These are phyloP conservation scores for Mamestra brassicae DNA, from an alignment of 2,888 invertebrate genomes.

Conservation along the genomic window DNA sequence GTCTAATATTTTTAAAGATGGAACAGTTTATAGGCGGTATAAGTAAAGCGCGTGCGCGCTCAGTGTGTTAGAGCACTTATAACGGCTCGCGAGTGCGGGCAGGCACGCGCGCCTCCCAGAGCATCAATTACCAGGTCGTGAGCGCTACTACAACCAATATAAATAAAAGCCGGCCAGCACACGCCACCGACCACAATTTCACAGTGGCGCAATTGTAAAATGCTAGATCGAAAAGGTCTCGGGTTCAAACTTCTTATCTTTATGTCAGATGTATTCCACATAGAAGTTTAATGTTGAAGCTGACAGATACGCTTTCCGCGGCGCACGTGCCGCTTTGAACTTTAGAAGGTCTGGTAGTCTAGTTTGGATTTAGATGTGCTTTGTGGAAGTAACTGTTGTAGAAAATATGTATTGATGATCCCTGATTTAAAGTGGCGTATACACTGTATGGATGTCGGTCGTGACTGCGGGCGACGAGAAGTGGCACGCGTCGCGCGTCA, in stretches of 20 bases:
- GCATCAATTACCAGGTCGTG: conserved; percentile 90
- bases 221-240: conserved; percentile 88
- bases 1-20: conserved; percentile 52
- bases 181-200: conserved; percentile 83
- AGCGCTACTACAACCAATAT: conserved; percentile 89
- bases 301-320: conserved; percentile 73
- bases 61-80: conserved; percentile 77
- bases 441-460: conserved; percentile 79
- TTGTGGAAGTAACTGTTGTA: conserved; percentile 31
- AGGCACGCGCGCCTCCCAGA: conserved; percentile 81
- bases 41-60: conserved; percentile 74
- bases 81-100: conserved; percentile 73
- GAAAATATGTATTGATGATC: conserved; percentile 73
- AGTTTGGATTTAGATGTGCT: conserved; percentile 45
- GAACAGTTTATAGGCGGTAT: conserved; percentile 63
- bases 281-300: conserved; percentile 74
- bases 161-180: conserved; percentile 86
- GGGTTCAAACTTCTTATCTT: conserved; percentile 86
- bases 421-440: conserved; percentile 69
- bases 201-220: conserved; percentile 89
- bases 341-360: conserved; percentile 69
- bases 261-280: conserved; percentile 83
- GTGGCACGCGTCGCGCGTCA: conserved; percentile 82
- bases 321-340: conserved; percentile 79
- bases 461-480: conserved; percentile 79